Percentiles rank a stretch among this genome's conserved stretches.
These are phyloP conservation scores for Lophura nycthemera DNA, from an alignment of 2,113 vertebrate species.

Conservation along the genomic window DNA sequence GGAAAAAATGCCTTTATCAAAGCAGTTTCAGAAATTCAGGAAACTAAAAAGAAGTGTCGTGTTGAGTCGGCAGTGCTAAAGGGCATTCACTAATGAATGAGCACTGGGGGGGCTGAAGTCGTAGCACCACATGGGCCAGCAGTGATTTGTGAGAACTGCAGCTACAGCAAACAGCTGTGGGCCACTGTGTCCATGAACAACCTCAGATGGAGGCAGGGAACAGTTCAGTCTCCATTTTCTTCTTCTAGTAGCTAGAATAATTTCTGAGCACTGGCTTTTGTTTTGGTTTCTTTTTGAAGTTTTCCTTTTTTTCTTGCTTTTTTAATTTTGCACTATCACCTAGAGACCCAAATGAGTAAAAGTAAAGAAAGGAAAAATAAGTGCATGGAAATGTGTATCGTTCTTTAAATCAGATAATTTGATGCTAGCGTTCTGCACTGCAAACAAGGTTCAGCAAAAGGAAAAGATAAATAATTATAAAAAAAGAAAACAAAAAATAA, in stretches of 20 bases:
- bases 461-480: not conserved
- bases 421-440: slow-evolving; percentile 39
- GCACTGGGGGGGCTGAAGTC: not conserved
- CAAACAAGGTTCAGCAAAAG: slow-evolving; percentile 49
- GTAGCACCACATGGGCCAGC: not conserved
- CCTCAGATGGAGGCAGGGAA: slow-evolving; percentile 56
- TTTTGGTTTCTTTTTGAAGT: not conserved
- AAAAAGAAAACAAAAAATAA: not conserved
- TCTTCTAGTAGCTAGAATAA: not conserved
- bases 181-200: slow-evolving; percentile 31
- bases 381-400: not conserved
- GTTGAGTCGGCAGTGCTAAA: slow-evolving; percentile 31
- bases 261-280: not conserved
- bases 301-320: not conserved
- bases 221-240: slow-evolving; percentile 37
- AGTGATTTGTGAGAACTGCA: not conserved
- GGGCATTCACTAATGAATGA: slow-evolving; percentile 6
- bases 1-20: slow-evolving; percentile 46
- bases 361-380: not conserved
- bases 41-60: not conserved
- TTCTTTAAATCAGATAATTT: slow-evolving; percentile 57
- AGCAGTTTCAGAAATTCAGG: slow-evolving; percentile 46
- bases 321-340: slow-evolving; percentile 64
- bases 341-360: slow-evolving; percentile 66
- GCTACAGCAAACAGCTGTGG: not conserved